Conservation (phyloP, 2,888 invertebrate genomes). For the Cataglyphis altisquamis region DNA sequence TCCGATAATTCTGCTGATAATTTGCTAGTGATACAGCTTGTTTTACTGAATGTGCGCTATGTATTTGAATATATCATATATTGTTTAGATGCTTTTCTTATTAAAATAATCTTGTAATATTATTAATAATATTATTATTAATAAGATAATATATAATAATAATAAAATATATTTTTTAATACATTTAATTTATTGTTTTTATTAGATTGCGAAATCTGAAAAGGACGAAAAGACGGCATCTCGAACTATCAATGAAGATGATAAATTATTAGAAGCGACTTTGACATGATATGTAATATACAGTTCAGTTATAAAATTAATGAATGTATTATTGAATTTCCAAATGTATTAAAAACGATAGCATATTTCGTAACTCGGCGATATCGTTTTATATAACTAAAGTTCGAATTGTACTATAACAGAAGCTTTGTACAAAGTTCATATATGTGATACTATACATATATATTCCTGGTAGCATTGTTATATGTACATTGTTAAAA, state of each 20-base stretch:
- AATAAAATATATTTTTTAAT: background rate
- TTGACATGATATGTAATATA: conserved; percentile 6
- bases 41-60: background rate
- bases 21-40: background rate
- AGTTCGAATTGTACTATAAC: conserved; percentile 42
- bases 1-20: background rate
- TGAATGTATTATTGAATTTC: conserved; percentile 2
- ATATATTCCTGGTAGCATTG: conserved; percentile 28
- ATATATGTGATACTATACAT: conserved; percentile 49
- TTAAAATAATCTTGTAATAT: background rate
- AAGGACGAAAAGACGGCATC: conserved; percentile 51
- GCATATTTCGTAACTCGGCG: conserved; percentile 19
- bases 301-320: conserved; percentile 2
- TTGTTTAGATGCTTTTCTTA: background rate
- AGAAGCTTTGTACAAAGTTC: conserved; percentile 62
- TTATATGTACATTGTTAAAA: conserved; percentile 13
- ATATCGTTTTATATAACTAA: background rate
- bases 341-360: conserved; percentile 15
- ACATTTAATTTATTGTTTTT: conserved; percentile 12
- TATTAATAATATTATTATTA: background rate
- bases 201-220: conserved; percentile 62
- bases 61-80: background rate
- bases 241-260: conserved; percentile 52
- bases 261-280: conserved; percentile 37
- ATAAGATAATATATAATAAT: background rate